Percentiles rank a stretch among this genome's conserved stretches.
phyloP scores from a whole-genome alignment of 2,113 vertebrate species.

The Dromas ardeola region DNA sequence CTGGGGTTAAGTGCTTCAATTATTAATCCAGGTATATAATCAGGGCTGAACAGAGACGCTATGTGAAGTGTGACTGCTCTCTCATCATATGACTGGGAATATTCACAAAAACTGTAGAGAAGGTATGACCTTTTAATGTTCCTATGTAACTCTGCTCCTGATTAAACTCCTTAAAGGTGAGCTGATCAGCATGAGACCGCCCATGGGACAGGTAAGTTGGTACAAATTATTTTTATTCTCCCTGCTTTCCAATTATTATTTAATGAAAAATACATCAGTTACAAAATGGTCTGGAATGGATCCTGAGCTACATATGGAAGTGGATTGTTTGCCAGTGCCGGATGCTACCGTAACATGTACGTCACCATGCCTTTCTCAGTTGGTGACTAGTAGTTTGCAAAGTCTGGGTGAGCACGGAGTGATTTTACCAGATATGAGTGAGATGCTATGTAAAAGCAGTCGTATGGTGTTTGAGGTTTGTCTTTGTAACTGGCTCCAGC shows the following conservation, averaged over 20 bases:
- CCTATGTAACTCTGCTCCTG: neutral
- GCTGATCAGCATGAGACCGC: neutral
- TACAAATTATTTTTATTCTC: neutral
- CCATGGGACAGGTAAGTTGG: neutral
- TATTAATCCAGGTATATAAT: neutral
- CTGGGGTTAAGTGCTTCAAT: neutral
- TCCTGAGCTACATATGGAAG: neutral
- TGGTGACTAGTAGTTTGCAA: slow-evolving; percentile 49
- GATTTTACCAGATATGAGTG: slow-evolving; percentile 30
- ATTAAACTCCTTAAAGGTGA: neutral
- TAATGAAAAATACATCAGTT: neutral
- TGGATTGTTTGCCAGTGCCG: neutral
- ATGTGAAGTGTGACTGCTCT: neutral
- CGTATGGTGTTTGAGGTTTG: slow-evolving; percentile 48
- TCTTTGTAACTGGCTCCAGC: slow-evolving; percentile 46
- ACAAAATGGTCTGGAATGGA: neutral
- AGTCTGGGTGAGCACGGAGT: slow-evolving; percentile 14
- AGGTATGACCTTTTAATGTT: neutral
- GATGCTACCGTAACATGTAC: neutral
- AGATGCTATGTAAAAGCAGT: slow-evolving; percentile 46
- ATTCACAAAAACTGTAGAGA: neutral
- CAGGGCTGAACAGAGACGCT: neutral
- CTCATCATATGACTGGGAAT: neutral
- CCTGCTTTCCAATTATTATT: neutral
- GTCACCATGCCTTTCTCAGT: slow-evolving; percentile 4